Conservation (phyloP, 2,888 invertebrate species). For the Notodromas monacha region DNA sequence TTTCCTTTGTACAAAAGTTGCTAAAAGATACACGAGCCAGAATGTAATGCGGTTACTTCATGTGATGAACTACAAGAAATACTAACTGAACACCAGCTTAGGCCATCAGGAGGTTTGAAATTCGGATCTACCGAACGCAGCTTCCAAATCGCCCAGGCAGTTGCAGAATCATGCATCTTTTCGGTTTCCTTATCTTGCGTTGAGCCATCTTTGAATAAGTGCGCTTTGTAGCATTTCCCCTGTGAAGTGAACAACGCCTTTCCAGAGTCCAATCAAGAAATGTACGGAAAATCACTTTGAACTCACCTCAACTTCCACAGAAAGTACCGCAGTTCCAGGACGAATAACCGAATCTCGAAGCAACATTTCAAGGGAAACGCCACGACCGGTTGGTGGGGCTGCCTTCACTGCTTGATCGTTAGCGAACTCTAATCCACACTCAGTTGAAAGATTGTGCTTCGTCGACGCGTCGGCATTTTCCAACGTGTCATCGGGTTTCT, state of each 20-base stretch:
- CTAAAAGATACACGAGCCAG: slow-evolving; percentile 8
- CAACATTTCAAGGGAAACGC: slow-evolving; percentile 52
- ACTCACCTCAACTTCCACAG: slow-evolving; percentile 53
- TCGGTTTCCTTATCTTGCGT: slow-evolving; percentile 61
- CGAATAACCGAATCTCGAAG: slow-evolving; percentile 49
- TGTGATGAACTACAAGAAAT: too few species aligned
- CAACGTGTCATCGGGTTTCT: too few species aligned
- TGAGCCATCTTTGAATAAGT: slow-evolving; percentile 49
- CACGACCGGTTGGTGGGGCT: slow-evolving; percentile 16
- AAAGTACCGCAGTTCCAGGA: slow-evolving; percentile 48
- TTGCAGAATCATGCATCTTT: slow-evolving; percentile 54
- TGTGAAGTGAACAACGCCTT: slow-evolving; percentile 13
- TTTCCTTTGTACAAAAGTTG: slow-evolving; percentile 35
- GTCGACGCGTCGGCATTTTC: too few species aligned
- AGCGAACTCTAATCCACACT: too few species aligned
- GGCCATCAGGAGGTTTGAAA: slow-evolving; percentile 63
- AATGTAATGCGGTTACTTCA: slow-evolving; percentile 6
- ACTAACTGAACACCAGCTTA: slow-evolving; percentile 71
- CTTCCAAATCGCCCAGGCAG: slow-evolving; percentile 72
- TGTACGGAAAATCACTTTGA: too few species aligned
- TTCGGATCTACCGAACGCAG: slow-evolving; percentile 65
- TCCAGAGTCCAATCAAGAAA: not conserved
- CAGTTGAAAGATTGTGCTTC: too few species aligned
- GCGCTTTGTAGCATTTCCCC: slow-evolving; percentile 61
- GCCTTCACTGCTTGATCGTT: too few species aligned